Evolutionary conservation across 2,888 invertebrate genomes (phyloP).

Genomic region (Bedellia somnulentella): DNA sequence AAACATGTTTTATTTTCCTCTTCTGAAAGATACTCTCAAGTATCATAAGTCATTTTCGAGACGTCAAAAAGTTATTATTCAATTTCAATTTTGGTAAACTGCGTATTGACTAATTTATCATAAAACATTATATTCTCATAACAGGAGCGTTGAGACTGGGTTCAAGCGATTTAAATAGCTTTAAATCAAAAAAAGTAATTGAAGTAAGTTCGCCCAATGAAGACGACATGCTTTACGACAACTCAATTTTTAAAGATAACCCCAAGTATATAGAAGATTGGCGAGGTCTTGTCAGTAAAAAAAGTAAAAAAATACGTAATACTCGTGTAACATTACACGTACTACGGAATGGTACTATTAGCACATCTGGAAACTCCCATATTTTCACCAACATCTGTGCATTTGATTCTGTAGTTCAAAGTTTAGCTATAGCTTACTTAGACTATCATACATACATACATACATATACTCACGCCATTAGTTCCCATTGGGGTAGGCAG

Average conservation of each 20-base stretch:
- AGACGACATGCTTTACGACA: slow-evolving; percentile 5
- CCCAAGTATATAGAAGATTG: slow-evolving; percentile 7
- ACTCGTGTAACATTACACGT: slow-evolving; percentile 6
- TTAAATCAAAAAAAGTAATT: slow-evolving; percentile 4
- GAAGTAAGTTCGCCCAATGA: slow-evolving; percentile 2
- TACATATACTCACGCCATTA: too few relatives aligned
- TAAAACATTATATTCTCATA: slow-evolving; percentile 7
- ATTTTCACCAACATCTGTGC: too few relatives aligned
- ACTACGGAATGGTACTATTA: slow-evolving; percentile 6
- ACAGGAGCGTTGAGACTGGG: slow-evolving; percentile 5
- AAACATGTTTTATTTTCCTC: too few relatives aligned
- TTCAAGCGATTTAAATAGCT: slow-evolving; percentile 3
- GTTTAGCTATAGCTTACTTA: too few relatives aligned
- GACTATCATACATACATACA: too few relatives aligned
- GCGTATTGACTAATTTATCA: slow-evolving; percentile 8
- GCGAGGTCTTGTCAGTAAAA: slow-evolving; percentile 7
- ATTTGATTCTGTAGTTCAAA: too few relatives aligned
- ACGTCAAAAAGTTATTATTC: too few relatives aligned
- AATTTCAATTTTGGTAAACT: too few relatives aligned
- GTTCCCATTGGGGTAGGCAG: too few relatives aligned
- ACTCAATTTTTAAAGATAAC: slow-evolving; percentile 7
- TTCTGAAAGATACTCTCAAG: too few relatives aligned
- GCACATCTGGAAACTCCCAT: slow-evolving; percentile 6
- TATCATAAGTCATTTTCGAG: too few relatives aligned
- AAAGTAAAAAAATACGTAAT: slow-evolving; percentile 5